Base-by-base conservation (phyloP, 1,140 invertebrate species). In the Nebria ingens region DNA sequence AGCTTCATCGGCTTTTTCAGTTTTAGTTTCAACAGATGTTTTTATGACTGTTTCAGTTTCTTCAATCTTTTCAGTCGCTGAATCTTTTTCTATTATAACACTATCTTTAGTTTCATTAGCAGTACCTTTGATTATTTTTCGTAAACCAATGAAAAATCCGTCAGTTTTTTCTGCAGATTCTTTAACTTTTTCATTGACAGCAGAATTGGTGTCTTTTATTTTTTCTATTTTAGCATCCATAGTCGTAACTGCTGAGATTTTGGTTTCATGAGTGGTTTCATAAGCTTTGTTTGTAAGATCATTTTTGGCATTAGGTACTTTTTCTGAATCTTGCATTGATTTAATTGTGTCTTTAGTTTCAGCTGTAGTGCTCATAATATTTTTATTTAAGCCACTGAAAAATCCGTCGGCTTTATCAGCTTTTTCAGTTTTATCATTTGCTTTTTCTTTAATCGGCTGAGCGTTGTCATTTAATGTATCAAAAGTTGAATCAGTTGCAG, bases 111-210 rank as follows among this genome's bases (percentile, higher is more conserved):
- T 13, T 2, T 58, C 52, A 22, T 50, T 53, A 1, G 52, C 15
- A 21, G 53, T 58, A 2, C 53, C 56, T 20, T 19, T 34, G 17
- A 60, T 56, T 52, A 58, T 60, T 12, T 58, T 54, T 4, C 56
- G 45, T 9, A 60, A 25, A 42, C 56, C 58, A n/a, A 34, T 55
- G 17, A 60, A 58, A n/a, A 60, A 56, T 50, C 57, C 59, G 34
- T 42, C 51, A 13, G 25, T 23, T 29, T 58, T 58, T n/a, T 34
- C 25, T 34, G 25, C n/a, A 9, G 25, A 34, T 34, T 34, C 25
- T 34, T 34, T 34, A 9, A 34, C n/a, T n/a, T 6, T n/a, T n/a
- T 34, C 25, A 9, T 34, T 34, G 25, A 34, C 25, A n/a, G 6
- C 25, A 9, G 25, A 34, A 9, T 6, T n/a, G n/a, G 25, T 34